Conservation (phyloP, 1,140 invertebrate genomes). For the Cotesia vestalis region DNA sequence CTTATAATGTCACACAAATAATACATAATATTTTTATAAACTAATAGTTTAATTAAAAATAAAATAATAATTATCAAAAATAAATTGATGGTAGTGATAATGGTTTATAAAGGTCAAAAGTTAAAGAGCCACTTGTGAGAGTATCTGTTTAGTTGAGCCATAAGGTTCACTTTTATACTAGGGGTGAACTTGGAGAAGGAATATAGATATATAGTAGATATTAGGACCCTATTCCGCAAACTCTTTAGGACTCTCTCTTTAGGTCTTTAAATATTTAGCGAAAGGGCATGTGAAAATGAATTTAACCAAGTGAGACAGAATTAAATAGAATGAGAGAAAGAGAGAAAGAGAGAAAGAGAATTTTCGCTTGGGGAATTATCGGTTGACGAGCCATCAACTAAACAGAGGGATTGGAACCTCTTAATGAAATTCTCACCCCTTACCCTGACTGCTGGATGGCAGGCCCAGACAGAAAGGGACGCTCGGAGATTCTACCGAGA, state of each 20-base stretch:
- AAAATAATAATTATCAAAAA: conserved; percentile 3
- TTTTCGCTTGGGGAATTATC: conserved; percentile 65
- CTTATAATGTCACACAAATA: no score
- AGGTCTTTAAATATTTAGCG: no score
- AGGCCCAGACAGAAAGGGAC: conserved; percentile 55
- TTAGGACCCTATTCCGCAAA: conserved; percentile 47
- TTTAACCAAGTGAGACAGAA: not conserved
- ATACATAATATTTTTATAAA: not conserved
- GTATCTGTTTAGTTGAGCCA: conserved; percentile 67
- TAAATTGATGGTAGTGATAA: conserved; percentile 61
- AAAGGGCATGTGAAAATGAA: not conserved
- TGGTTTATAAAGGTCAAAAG: conserved; percentile 60
- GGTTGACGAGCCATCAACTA: conserved; percentile 67
- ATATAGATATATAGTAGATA: no score
- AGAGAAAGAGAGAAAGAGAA: conserved; percentile 30
- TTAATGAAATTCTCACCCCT: conserved; percentile 70
- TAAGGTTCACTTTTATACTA: conserved; percentile 65
- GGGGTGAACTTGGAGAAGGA: conserved; percentile 45
- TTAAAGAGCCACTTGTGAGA: conserved; percentile 68
- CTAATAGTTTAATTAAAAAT: conserved; percentile 26
- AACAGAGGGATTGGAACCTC: conserved; percentile 67
- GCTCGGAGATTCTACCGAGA: conserved; percentile 48
- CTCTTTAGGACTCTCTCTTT: conserved; percentile 13
- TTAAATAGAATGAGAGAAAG: not conserved
- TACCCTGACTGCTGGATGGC: conserved; percentile 59